Evolutionary conservation across 2,797 vertebrate species (phyloP), one percentile per base, ranked within the genome.

Genomic region (Hypotaenidia okinawae): DNA sequence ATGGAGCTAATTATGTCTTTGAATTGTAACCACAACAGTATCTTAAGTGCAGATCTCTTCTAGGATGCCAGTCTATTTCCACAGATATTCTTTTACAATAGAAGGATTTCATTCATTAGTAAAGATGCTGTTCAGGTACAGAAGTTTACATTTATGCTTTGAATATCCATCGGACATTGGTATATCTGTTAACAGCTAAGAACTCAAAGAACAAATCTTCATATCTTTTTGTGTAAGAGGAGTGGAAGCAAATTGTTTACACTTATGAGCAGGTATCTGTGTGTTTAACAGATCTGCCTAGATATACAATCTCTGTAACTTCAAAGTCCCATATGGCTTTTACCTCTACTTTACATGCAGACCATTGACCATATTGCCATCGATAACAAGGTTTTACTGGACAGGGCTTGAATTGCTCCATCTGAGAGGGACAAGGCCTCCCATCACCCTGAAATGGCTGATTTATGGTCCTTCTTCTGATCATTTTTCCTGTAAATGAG

Each of bases 391-490:
- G 99, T 30, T 98, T 98, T 52, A 99, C 99, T 3, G 99, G 99
- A 69, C 99, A 99, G 16, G 99, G 99, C 94, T 99, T 99, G 98
- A 98, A 99, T 95, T 99, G 99, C 90, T 99, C 98, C 98, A 98
- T 98, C 97, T 99, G 98, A 33, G 98, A 77, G 4, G 99, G 98
- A 90, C 99, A 99, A 19, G 99, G 99, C 78, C 99, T 98, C 51
- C 99, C 99, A 47, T 99, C 99, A 10, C 99, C 99, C 98, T 99
- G 99, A 94, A 99, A 99, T 5, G 98, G 98, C 95, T 99, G 99
- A 43, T 98, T 98, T 97, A 99, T 98, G 2, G 97, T 96, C 77
- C 99, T 98, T 85, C 93, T 98, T 83, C 99, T 98, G 97, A 98
- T 97, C 99, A 99, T 99, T 98, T 98, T 99, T 92, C 99, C 99